Evolutionary conservation across 2,888 invertebrate species (phyloP).

Genomic region (Salpingus planirostris): DNA sequence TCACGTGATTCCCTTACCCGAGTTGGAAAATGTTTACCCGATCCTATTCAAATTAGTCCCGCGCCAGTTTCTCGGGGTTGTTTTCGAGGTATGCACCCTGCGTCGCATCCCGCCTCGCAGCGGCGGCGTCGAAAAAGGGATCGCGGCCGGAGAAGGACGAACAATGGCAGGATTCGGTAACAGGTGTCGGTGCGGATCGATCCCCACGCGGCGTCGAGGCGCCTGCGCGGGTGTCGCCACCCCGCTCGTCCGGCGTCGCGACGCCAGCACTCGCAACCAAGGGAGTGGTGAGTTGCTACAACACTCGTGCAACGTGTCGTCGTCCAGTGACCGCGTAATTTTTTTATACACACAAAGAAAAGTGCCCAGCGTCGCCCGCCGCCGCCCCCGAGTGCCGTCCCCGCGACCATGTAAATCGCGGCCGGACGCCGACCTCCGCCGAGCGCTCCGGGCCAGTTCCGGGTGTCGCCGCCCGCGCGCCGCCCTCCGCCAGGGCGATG

Average conservation of each 20-base stretch:
- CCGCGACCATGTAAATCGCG: neutral
- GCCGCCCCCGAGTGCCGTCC: neutral
- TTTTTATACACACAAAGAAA: too few species aligned
- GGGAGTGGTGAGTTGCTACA: conserved; percentile 36
- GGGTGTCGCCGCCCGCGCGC: too few species aligned
- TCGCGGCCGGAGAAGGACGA: conserved; percentile 12
- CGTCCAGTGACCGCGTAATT: too few species aligned
- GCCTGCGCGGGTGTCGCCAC: conserved; percentile 30
- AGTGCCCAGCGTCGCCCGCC: neutral
- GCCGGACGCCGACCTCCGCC: neutral
- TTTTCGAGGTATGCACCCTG: too few species aligned
- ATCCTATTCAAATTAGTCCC: too few species aligned
- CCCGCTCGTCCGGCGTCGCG: conserved; percentile 33
- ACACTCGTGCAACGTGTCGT: conserved; percentile 11
- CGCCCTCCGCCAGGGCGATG: too few species aligned
- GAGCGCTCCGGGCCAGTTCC: too few species aligned
- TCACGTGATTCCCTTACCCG: too few species aligned
- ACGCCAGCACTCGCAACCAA: conserved; percentile 36
- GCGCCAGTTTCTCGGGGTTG: too few species aligned
- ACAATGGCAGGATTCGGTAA: conserved; percentile 29
- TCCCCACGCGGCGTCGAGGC: conserved; percentile 27
- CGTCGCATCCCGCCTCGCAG: too few species aligned
- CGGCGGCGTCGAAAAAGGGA: too few species aligned
- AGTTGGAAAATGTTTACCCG: too few species aligned
- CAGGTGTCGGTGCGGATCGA: conserved; percentile 42